Base-by-base conservation (phyloP, 2,113 vertebrate species). In the Catharus fuscescens region DNA sequence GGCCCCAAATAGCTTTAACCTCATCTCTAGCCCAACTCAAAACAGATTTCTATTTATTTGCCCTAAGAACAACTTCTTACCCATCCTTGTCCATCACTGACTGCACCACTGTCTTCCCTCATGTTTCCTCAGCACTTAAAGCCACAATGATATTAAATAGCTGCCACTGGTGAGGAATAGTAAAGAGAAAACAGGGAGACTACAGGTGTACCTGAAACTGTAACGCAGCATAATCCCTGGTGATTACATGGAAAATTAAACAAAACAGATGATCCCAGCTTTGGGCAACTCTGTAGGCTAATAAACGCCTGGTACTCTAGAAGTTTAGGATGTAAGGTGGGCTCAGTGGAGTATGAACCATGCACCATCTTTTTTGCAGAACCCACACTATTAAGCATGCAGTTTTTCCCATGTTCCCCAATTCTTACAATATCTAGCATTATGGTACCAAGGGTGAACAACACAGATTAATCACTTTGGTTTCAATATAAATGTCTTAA, bases 31-130 rank as follows among this genome's bases (percentile, higher is more conserved):
- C 34, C 13, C 38, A 76, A 34, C 7, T 24, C 12, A 50, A 42
- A 70, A 45, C 1, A 50, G 20, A 52, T 52, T 38, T 34, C 16
- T 76, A 48, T 48, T 0, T 11, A 19, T 47, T 12, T 0, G 2
- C 21, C 24, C 40, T 7, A 81, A 73, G 10, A 87, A 48, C 12
- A 40, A 42, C 32, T 54, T 31, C 57, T 36, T 40, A 40, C 21
- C 8, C 36, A 64, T 5, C 29, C 32, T 57, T 59, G n/a, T 19
- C 53, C 15, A 42, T 31, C n/a, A 54, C 23, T 29, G 36, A 29
- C 32, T 61, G 77, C n/a, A 36, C 16, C 59, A 19, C 32, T 56
- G 21, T 42, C 45, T 65, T 69, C n/a, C n/a, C 38, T n/a, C 42
- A 17, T 3, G 0, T 38, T 40, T 61, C 40, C 47, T 65, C 36